Conservation (phyloP, 2,888 invertebrate species). For the Stenodema calcarata region DNA sequence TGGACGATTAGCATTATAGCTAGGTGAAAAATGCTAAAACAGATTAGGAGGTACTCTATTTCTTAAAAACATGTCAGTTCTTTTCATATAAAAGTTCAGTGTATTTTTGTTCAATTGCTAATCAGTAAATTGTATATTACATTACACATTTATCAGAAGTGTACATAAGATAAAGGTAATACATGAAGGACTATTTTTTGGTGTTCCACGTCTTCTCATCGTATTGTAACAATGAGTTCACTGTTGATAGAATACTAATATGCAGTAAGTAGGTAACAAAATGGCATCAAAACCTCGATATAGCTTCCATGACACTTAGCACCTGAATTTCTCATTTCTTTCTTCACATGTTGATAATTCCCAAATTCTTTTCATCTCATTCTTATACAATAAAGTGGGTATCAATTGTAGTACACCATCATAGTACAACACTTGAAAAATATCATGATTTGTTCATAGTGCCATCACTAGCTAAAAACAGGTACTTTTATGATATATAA, state of each 20-base stretch:
- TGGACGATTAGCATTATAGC: constrained; percentile 3
- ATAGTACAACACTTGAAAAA: not conserved
- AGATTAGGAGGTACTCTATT: not conserved
- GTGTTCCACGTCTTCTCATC: constrained; percentile 20
- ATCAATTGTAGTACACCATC: no score
- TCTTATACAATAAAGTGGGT: no score
- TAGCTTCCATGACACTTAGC: not conserved
- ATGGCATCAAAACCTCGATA: not conserved
- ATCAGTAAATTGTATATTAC: not conserved
- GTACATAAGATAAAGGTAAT: not conserved
- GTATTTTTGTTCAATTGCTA: not conserved
- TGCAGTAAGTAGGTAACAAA: not conserved
- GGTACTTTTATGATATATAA: not conserved
- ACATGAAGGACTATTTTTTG: constrained; percentile 28
- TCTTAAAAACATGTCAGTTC: constrained; percentile 11
- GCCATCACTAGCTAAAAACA: not conserved
- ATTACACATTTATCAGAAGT: not conserved
- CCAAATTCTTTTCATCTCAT: no score
- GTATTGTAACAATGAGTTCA: not conserved
- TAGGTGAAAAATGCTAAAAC: not conserved
- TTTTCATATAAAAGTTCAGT: not conserved
- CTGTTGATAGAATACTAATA: not conserved
- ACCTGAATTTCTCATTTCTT: not conserved
- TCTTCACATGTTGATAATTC: not conserved
- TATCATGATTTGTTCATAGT: not conserved